Evolutionary conservation across 2,797 vertebrate genomes (phyloP).

Genomic region (Lindbergichthys nudifrons): DNA sequence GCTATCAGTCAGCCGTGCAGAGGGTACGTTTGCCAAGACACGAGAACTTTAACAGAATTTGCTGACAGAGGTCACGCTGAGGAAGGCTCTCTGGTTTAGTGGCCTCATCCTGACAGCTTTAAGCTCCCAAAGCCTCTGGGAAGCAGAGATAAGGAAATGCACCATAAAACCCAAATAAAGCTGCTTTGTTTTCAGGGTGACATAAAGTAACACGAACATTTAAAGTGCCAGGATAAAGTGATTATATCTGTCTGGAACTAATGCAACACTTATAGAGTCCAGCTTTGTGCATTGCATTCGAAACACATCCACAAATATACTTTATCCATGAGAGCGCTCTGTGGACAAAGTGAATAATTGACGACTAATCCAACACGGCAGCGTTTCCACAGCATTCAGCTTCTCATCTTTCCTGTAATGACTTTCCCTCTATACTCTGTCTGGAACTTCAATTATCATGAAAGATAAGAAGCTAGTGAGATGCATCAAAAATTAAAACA

Average conservation of each 20-base stretch:
- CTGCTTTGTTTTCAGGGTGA: constrained; percentile 69
- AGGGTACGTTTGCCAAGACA: constrained; percentile 49
- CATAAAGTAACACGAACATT: constrained; percentile 60
- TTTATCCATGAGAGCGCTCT: not conserved
- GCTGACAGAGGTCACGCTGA: constrained; percentile 57
- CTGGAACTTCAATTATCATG: constrained; percentile 70
- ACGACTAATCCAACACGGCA: constrained; percentile 26
- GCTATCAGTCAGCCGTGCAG: constrained; percentile 43
- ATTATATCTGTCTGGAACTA: constrained; percentile 59
- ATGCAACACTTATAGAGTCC: constrained; percentile 24
- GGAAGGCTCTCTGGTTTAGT: constrained; percentile 48
- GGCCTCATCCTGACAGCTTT: constrained; percentile 53
- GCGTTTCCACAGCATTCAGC: constrained; percentile 41
- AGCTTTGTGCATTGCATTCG: not conserved
- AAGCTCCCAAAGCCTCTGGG: constrained; percentile 63
- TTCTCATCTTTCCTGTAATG: constrained; percentile 65
- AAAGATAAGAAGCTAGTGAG: constrained; percentile 52
- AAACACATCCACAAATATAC: constrained; percentile 6
- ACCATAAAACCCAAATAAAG: constrained; percentile 75
- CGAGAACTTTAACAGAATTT: constrained; percentile 57
- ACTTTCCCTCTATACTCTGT: constrained; percentile 51
- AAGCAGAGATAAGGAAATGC: constrained; percentile 71
- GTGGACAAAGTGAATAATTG: constrained; percentile 19
- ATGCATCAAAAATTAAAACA: constrained; percentile 47
- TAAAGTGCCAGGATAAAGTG: constrained; percentile 57